A percentile compares a stretch with the other conserved stretches of the same genome.
phyloP scores from a whole-genome alignment of 1,140 invertebrate species.

The Anthonomus grandis region DNA sequence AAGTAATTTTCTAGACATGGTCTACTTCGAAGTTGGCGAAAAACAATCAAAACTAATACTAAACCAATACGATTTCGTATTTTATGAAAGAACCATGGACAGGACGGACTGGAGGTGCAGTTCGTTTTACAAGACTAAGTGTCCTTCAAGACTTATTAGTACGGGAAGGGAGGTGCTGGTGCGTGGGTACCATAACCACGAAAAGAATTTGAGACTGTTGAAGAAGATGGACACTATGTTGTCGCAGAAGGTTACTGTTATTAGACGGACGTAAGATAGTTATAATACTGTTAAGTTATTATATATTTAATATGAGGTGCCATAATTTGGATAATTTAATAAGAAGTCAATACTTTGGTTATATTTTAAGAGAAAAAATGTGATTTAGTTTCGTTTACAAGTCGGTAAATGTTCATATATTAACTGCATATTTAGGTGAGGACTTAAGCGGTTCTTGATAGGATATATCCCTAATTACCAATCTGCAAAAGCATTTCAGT shows the following conservation, averaged over 20 bases:
- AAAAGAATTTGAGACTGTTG: not conserved
- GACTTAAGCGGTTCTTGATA: too few species aligned
- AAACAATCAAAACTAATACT: constrained; percentile 32
- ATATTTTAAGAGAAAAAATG: too few species aligned
- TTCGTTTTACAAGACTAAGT: constrained; percentile 25
- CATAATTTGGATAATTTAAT: too few species aligned
- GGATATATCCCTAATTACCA: too few species aligned
- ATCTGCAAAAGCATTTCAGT: too few species aligned
- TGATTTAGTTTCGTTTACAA: too few species aligned
- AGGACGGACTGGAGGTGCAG: constrained; percentile 29
- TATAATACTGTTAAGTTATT: too few species aligned
- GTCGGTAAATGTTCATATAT: too few species aligned
- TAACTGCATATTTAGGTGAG: too few species aligned
- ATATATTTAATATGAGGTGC: too few species aligned
- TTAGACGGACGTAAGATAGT: not conserved
- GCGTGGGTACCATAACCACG: constrained; percentile 19
- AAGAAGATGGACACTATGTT: constrained; percentile 3
- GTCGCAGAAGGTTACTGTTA: constrained; percentile 1
- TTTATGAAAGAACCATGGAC: constrained; percentile 9
- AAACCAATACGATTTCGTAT: constrained; percentile 20
- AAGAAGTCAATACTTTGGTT: too few species aligned
- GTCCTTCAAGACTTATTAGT: constrained; percentile 17
- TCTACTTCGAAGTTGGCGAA: constrained; percentile 28
- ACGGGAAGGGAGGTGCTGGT: constrained; percentile 22
- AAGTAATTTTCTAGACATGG: constrained; percentile 24